Evolutionary conservation across 2,888 invertebrate genomes (phyloP), one percentile per base, ranked within the genome.

Genomic region (Nesidiocoris tenuis): DNA sequence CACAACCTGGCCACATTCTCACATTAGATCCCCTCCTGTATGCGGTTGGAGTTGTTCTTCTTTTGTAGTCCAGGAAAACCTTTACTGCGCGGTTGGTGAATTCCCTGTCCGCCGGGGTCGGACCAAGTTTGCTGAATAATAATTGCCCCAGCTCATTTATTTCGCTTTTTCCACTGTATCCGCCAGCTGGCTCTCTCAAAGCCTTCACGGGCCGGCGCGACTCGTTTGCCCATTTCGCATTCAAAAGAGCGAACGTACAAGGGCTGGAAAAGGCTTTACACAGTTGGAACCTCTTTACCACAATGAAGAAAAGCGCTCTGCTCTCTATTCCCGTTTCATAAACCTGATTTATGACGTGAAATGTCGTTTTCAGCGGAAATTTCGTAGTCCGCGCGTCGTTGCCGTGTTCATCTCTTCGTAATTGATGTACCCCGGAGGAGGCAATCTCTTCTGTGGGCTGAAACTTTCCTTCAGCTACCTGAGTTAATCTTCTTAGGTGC

Each of bases 1-100:
- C 56, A 67, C 67, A 67, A 67, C 67, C 67, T 67, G 67, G 21
- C 67, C 67, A 67, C 67, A 67, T 67, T 67, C 67, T 56, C 67
- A 56, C 67, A 67, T 67, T 67, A 67, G 67, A 39, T 54, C 56
- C 64, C 64, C 3, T 64, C 23, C 64, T 64, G 1, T 23, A 3
- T 23, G 22, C 5, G 18, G 22, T 23, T 24, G 7, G 23, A 18
- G 39, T 25, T 18, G 25, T 24, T 17, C 19, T 67, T 56, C 67
- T 56, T 67, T 56, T 19, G 21, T 56, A 19, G 12, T 3, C n/a
- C 23, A 25, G 65, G 25, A 56, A 67, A 56, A 67, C 39, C 67
- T 55, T 21, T 21, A 21, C 65, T 22, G n/a, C 39, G 39, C 39
- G 39, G 39, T 12, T 7, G 12, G 39, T 12, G 67, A 54, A 67